phyloP scores from a whole-genome alignment of 1,140 invertebrate genomes.

The Penaeus indicus region DNA sequence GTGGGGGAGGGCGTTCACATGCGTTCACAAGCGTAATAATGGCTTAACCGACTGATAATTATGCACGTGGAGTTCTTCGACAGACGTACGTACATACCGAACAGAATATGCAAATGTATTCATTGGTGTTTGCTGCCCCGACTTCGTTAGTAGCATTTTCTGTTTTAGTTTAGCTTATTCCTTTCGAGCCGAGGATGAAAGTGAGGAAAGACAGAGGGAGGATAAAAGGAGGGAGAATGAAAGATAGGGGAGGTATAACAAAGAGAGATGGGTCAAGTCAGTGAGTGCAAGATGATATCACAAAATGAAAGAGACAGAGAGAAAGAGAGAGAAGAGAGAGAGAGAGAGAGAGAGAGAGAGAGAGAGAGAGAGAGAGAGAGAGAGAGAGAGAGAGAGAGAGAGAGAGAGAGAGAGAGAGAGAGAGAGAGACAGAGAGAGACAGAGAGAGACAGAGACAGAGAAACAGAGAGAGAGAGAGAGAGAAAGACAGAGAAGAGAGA shows the following conservation, averaged over 20 bases:
- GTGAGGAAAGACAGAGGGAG: not conserved
- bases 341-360: not conserved
- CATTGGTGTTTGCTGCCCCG: too few species aligned
- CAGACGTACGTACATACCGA: too few species aligned
- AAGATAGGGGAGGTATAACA: not conserved
- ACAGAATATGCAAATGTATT: too few species aligned
- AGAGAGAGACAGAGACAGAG: not conserved
- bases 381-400: constrained; percentile 2
- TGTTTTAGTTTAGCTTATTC: too few species aligned
- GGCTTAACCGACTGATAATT: too few species aligned
- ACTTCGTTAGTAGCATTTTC: too few species aligned
- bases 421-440: not conserved
- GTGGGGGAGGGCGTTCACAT: too few species aligned
- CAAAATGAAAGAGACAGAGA: not conserved
- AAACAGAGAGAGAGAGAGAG: not conserved
- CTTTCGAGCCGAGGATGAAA: too few species aligned
- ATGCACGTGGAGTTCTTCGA: too few species aligned
- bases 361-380: constrained; percentile 13
- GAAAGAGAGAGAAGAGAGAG: not conserved
- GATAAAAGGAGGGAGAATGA: not conserved
- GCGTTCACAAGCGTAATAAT: too few species aligned
- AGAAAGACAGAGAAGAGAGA: not conserved
- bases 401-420: not conserved
- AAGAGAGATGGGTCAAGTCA: not conserved
- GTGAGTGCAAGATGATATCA: not conserved